Conservation (phyloP, 2,113 vertebrate genomes). For the Anhinga rufa region DNA sequence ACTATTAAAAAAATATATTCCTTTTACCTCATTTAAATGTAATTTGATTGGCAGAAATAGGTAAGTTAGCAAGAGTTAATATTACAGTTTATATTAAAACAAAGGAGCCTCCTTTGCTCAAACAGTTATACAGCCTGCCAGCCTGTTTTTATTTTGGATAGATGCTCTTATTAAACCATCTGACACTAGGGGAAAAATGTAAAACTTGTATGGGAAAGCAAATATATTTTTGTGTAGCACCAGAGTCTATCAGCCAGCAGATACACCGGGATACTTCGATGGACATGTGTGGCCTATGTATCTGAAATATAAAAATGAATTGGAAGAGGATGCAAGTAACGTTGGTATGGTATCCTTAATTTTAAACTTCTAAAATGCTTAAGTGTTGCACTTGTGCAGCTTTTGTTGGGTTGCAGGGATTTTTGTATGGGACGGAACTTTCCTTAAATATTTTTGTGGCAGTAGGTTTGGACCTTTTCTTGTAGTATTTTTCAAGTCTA, state of each 20-base stretch:
- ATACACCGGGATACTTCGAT: conserved; percentile 89
- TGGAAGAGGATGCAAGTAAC: conserved; percentile 69
- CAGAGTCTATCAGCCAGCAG: conserved; percentile 86
- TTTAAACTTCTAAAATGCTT: neutral
- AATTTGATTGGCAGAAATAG: neutral
- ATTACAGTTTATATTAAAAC: neutral
- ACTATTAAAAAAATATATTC: neutral
- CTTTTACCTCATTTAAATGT: neutral
- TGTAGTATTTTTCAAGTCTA: neutral
- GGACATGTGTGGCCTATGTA: conserved; percentile 96
- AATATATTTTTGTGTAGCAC: conserved; percentile 71
- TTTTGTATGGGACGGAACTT: neutral
- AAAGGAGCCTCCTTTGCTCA: neutral
- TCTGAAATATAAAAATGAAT: conserved; percentile 80
- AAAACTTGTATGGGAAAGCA: neutral
- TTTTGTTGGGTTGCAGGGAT: neutral
- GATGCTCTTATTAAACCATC: neutral
- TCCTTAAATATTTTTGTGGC: neutral
- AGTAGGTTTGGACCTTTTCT: neutral
- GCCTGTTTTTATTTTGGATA: neutral
- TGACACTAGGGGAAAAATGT: neutral
- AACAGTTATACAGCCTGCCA: neutral
- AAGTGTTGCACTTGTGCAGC: neutral
- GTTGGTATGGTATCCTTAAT: conserved; percentile 72
- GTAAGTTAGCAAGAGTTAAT: neutral